These are phyloP conservation scores for Larimichthys crocea DNA, from an alignment of 2,113 vertebrate genomes.

Conservation along the genomic window DNA sequence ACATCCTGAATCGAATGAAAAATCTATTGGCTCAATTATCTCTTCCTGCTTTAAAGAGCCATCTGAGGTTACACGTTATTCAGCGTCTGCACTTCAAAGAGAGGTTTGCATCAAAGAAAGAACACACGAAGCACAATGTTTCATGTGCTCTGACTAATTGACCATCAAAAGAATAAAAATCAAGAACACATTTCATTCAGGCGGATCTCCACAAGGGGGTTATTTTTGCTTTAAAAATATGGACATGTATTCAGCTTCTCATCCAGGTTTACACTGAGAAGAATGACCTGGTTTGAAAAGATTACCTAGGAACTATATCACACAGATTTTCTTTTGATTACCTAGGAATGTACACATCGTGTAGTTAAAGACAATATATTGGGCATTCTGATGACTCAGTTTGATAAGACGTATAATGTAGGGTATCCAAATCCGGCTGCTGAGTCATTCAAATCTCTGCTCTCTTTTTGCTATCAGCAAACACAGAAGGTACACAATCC, in stretches of 20 bases:
- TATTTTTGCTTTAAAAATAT: slow-evolving; percentile 40
- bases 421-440: background rate
- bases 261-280: background rate
- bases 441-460: slow-evolving; percentile 7
- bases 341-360: background rate
- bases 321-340: no score
- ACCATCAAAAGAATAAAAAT: slow-evolving; percentile 74
- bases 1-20: slow-evolving; percentile 8
- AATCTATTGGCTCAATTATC: slow-evolving; percentile 21
- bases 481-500: background rate
- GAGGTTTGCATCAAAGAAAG: slow-evolving; percentile 66
- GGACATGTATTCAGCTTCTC: slow-evolving; percentile 28
- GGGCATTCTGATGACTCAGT: background rate
- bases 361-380: background rate
- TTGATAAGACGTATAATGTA: background rate
- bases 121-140: slow-evolving; percentile 48
- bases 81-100: slow-evolving; percentile 71
- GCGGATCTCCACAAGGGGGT: background rate
- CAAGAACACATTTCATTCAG: slow-evolving; percentile 55
- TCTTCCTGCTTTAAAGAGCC: slow-evolving; percentile 49
- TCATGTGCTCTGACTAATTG: slow-evolving; percentile 63
- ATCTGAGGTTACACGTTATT: slow-evolving; percentile 48
- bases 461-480: background rate
- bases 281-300: background rate
- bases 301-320: background rate